Evolutionary conservation across 2,888 invertebrate species (phyloP), one percentile per base, ranked within the genome.

Genomic region (Habroteleia sp.): DNA sequence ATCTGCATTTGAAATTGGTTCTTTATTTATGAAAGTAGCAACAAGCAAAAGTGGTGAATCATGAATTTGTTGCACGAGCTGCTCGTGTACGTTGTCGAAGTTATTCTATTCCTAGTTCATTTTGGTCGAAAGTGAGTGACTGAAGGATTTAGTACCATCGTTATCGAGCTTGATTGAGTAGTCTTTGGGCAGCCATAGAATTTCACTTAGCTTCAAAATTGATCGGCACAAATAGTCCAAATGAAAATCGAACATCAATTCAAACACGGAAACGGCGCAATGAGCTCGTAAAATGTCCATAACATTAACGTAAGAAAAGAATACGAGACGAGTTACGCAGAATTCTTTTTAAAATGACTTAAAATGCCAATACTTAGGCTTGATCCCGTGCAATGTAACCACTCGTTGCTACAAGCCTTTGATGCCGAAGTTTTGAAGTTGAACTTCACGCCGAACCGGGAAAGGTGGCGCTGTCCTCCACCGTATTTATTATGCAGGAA

Each of bases 151-250:
- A 50, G 58, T 39, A 13, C 20, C 31, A 23, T 58, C 37, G 60
- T 69, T 52, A 68, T 60, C 35, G 39, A 42, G 68, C 20, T 42
- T 69, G 56, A 69, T 58, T 42, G 68, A 60, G 60, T 50, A 52
- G 60, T 60, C 69, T 42, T 71, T 60, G 54, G 60, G 37, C 62
- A 62, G 42, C 54, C 52, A 62, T 62, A 62, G 71, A 52, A 62
- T 62, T 69, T 62, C 62, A 46, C 54, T 69, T 60, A 62, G 17
- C 35, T 25, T 31, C 25, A 29, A 31, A 62, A 54, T 46, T 37
- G 27, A 48, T 25, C 31, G 39, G 2, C 16, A 8, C 62, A 62
- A 71, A 62, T 62, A 54, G 37, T 54, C 11, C 31, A 39, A 39
- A 44, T 54, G 62, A 71, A 71, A 62, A 14, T 29, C 46, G 60